Percentiles rank a stretch among this genome's conserved stretches.
phyloP scores from a whole-genome alignment of 1,140 invertebrate genomes.

The Eumeta japonica region DNA sequence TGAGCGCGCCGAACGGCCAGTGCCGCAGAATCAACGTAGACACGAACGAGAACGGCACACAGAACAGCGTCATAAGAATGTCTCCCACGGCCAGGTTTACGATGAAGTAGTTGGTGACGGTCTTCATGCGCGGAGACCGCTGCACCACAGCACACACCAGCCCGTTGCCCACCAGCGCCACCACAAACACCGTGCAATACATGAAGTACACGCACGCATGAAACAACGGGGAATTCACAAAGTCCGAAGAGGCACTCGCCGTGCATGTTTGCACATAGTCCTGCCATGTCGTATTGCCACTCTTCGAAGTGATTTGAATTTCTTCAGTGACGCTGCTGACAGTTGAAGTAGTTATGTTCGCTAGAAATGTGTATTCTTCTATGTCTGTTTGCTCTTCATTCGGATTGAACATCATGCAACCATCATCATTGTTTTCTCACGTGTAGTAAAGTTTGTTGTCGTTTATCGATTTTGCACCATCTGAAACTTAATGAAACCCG shows the following conservation, averaged over 20 bases:
- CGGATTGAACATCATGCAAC: too few relatives aligned
- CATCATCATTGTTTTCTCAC: too few relatives aligned
- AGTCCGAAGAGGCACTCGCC: constrained; percentile 16
- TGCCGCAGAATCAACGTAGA: constrained; percentile 69
- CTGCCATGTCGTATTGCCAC: too few relatives aligned
- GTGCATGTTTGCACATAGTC: not conserved
- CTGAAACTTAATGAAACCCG: too few relatives aligned
- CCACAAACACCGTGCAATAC: constrained; percentile 72
- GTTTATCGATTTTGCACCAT: too few relatives aligned
- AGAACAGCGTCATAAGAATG: constrained; percentile 80
- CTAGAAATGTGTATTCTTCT: too few relatives aligned
- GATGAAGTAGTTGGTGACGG: constrained; percentile 86
- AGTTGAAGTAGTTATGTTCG: too few relatives aligned
- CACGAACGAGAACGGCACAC: constrained; percentile 84
- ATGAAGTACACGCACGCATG: constrained; percentile 68
- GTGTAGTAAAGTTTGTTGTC: too few relatives aligned
- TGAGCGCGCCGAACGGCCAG: constrained; percentile 78
- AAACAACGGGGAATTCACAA: constrained; percentile 54
- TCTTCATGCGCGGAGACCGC: constrained; percentile 76
- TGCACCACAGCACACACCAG: constrained; percentile 81
- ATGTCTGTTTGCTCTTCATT: too few relatives aligned
- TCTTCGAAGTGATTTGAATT: too few relatives aligned
- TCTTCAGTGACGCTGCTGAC: too few relatives aligned
- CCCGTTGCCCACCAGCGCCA: constrained; percentile 75
- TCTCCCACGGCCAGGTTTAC: constrained; percentile 83